Evolutionary conservation across 2,888 invertebrate species (phyloP), one percentile per base, ranked within the genome.

Genomic region (Caenorhabditis macrosperma): DNA sequence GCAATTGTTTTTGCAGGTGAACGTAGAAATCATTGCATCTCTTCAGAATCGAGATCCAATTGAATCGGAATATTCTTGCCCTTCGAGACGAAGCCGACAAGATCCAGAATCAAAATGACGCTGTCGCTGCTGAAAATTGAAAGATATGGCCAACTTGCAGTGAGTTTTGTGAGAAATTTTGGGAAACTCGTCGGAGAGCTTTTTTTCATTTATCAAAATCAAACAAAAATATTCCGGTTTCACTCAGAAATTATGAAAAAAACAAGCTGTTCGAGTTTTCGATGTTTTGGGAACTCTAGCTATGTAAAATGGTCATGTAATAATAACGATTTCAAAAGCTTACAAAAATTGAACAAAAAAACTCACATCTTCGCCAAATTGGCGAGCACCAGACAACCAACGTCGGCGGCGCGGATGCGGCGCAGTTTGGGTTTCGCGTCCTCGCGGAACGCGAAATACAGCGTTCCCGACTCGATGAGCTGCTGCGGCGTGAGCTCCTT

Each of bases 71-170:
- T 48, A 12, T 64, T 41, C 26, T 52, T 63, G n/a, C 61, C 63
- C 22, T 71, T 71, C 28, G 52, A 38, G 17, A 71, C 26, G 60
- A 44, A 59, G 0, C 33, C 50, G 33, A 71, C 30, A 15, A 52
- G 17, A 24, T 78, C 77, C 2, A 78, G 44, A 35, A 78, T 22
- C 9, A 78, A 46, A 10, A 46, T 50, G 17, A 71, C 48, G 26
- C 46, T 33, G 4, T 61, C 38, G 2, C 41, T 10, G 7, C 76
- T 76, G 54, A 1, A 75, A 67, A 17, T n/a, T n/a, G 5, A n/a
- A 15, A 28, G n/a, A 26, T 26, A 2, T 38, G 38, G 38, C n/a
- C n/a, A n/a, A n/a, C n/a, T n/a, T n/a, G n/a, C n/a, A n/a, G 33
- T 33, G 33, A 33, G 33, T 7, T 33, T 33, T 33, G n/a, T 38